Conservation (phyloP, 92 coral and sea anemone species). For the Metridium senile region DNA sequence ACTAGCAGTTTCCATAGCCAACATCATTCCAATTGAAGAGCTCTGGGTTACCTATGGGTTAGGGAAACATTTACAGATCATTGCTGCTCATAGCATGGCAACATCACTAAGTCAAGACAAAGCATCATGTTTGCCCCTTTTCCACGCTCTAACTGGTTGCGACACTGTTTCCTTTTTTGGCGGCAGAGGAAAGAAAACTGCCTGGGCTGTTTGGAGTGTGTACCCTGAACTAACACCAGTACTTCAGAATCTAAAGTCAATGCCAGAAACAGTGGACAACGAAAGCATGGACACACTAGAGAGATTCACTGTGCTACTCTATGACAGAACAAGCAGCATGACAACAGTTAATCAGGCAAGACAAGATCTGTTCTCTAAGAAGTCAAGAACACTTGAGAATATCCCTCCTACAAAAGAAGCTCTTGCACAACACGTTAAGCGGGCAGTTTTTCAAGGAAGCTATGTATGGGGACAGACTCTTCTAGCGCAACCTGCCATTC, state of each 20-base stretch:
- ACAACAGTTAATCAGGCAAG: constrained; percentile 38
- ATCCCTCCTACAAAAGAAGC: constrained; percentile 58
- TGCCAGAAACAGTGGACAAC: constrained; percentile 38
- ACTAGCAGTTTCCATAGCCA: constrained; percentile 48
- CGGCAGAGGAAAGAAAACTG: constrained; percentile 58
- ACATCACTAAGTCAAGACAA: constrained; percentile 52
- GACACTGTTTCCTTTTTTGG: constrained; percentile 65
- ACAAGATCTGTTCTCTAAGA: constrained; percentile 46
- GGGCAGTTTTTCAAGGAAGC: constrained; percentile 63
- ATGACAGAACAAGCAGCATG: constrained; percentile 53
- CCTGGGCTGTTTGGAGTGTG: constrained; percentile 62
- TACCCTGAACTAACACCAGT: constrained; percentile 64
- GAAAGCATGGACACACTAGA: constrained; percentile 36
- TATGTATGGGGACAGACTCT: constrained; percentile 37
- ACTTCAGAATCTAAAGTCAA: constrained; percentile 37
- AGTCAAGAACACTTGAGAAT: constrained; percentile 44
- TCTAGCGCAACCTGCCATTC: constrained; percentile 44
- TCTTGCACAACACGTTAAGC: constrained; percentile 47
- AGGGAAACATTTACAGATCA: constrained; percentile 34
- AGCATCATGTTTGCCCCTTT: constrained; percentile 54
- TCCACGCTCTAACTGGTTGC: constrained; percentile 71
- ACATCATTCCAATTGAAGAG: constrained; percentile 34
- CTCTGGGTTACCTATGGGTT: constrained; percentile 39
- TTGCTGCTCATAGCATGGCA: constrained; percentile 48
- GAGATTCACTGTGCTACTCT: constrained; percentile 36